phyloP scores from a whole-genome alignment of 2,888 invertebrate genomes.

The Steromphala cineraria region DNA sequence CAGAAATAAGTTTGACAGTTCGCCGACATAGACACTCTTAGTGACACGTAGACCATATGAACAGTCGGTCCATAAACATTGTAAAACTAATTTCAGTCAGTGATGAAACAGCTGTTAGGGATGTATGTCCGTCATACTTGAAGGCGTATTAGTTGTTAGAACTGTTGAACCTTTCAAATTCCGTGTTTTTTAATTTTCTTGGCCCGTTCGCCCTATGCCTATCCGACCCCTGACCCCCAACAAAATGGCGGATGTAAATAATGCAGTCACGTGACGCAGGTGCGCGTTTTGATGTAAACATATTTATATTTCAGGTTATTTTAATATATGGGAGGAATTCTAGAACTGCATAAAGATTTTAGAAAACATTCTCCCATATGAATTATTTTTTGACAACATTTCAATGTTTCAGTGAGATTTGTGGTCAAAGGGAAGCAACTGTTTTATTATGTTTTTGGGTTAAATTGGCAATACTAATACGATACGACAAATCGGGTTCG shows the following conservation, averaged over 20 bases:
- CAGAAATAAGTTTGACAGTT: background rate
- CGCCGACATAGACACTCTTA: background rate
- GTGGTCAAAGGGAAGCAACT: too few species aligned
- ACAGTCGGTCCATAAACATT: too few species aligned
- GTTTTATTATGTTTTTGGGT: too few species aligned
- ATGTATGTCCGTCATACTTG: background rate
- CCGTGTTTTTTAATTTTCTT: background rate
- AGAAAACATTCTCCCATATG: too few species aligned
- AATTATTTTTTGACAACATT: too few species aligned
- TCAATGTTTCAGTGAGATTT: too few species aligned
- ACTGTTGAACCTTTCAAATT: background rate
- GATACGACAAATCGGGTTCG: too few species aligned
- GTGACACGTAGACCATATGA: background rate
- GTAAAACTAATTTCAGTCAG: background rate
- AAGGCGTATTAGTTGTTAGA: background rate
- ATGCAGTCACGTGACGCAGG: conserved; percentile 3
- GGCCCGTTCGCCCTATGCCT: background rate
- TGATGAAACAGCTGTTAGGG: background rate
- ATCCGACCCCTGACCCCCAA: conserved; percentile 3
- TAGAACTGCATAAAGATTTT: too few species aligned
- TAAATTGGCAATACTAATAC: too few species aligned
- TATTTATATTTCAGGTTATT: background rate
- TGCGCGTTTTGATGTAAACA: background rate
- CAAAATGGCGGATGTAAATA: conserved; percentile 19
- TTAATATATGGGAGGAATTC: too few species aligned